Base-by-base conservation (phyloP, 1,140 invertebrate species). In the Thaumatotibia leucotreta region DNA sequence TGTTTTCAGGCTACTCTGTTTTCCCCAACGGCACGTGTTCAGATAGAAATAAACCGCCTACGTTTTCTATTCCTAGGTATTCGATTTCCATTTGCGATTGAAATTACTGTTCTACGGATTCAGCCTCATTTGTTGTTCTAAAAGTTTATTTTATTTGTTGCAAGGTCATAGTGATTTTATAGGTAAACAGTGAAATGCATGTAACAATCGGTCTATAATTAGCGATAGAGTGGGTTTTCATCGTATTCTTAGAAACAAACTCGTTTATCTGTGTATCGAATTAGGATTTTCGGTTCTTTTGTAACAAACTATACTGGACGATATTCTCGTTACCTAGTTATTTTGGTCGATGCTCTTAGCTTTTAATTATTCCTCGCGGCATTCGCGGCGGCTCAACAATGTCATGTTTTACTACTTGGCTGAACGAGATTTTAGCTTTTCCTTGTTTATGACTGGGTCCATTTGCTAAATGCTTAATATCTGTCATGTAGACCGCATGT, bases 31-130 rank as follows among this genome's bases (percentile, higher is more conserved):
- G 52, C 52, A 29, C 52, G 22, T 27, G 52, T 27, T 31, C 52
- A 27, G 11, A 31, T 58, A 14, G 27, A 58, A 27, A 58, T 14
- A 58, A 58, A 27, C 23, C 52, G 52, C 52, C 52, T 58, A 58
- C 52, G 52, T 27, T 27, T 58, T 27, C 52, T 58, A 58, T 58
- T 58, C 52, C 27, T 58, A 58, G 11, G 52, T 29, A 29, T 27
- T 58, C 39, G 2, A 14, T 58, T 58, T 52, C 22, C 24, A 27
- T 27, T 58, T 27, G 52, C 24, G 52, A 27, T 58, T 5, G 52
- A 52, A 14, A 23, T 58, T 31, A 45, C 39, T 17, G 11, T 45
- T 45, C 14, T 20, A 14, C 23, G 23, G 29, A 58, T 58, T 58
- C n/a, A 9, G 24, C 11, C 22, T 58, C 24, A 29, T 23, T 24